Conservation (phyloP, 2,797 vertebrate species). For the Mallotus villosus region DNA sequence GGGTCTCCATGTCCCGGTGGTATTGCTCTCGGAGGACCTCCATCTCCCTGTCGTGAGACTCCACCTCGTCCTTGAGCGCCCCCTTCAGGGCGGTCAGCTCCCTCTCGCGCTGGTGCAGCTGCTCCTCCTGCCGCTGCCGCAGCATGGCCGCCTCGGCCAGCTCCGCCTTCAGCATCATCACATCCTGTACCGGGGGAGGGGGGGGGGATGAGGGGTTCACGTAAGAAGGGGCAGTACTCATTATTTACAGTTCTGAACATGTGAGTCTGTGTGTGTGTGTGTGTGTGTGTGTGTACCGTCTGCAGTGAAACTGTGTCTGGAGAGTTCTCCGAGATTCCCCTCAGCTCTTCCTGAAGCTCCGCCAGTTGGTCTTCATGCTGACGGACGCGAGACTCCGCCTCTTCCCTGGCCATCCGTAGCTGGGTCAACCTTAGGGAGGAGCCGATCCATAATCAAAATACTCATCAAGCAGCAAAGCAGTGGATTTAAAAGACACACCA, state of each 20-base stretch:
- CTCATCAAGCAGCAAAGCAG: neutral
- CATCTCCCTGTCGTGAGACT: conserved; percentile 85
- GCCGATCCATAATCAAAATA: neutral
- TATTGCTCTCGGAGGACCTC: conserved; percentile 86
- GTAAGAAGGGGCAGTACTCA: neutral
- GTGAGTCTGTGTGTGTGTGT: neutral
- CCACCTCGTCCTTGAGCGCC: conserved; percentile 92
- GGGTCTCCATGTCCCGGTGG: conserved; percentile 81
- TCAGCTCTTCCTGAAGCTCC: conserved; percentile 80
- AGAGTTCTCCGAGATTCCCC: conserved; percentile 61
- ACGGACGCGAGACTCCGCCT: conserved; percentile 68
- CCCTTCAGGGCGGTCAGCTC: conserved; percentile 91
- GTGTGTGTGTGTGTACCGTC: conserved; percentile 67
- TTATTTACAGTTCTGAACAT: neutral
- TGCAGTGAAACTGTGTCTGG: conserved; percentile 67
- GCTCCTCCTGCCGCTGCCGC: conserved; percentile 82
- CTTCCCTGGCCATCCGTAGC: conserved; percentile 74
- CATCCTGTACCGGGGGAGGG: conserved; percentile 69
- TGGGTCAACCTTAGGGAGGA: conserved; percentile 71
- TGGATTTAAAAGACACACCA: neutral
- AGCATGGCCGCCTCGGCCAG: conserved; percentile 77
- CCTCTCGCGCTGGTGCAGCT: conserved; percentile 81
- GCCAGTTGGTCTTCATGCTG: conserved; percentile 81
- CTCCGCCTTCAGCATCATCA: conserved; percentile 79
- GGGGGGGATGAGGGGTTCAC: neutral